Base-by-base conservation (phyloP, 1,140 invertebrate species). In the Pomacea maculata region DNA sequence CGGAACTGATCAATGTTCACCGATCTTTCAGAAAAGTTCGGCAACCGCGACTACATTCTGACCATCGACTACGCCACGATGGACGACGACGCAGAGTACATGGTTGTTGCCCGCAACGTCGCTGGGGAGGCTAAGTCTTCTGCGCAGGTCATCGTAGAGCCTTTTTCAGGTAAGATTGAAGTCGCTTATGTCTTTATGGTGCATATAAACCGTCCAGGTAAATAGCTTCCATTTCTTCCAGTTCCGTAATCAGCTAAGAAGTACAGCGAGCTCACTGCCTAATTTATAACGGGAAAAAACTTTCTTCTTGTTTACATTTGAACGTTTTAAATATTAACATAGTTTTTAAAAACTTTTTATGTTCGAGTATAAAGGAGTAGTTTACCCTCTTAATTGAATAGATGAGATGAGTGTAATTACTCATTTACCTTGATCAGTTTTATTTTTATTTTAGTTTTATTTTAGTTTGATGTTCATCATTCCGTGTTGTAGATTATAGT, bases 51-150 rank as follows among this genome's bases (percentile, higher is more conserved):
- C 79, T 90, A 91, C 85, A 83, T 89, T 52, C 81, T 91, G 79
- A 85, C 85, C 14, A 88, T 91, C 34, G 87, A 88, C 55, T 84
- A 83, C 73, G 89, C 86, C 5, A 88, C 87, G 0, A 84, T 89
- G 83, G 86, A 91, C 73, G 87, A 91, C 77, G 90, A 91, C 86
- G 90, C 90, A 4, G 90, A 91, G 78, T 91, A 90, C 75, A 86
- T 84, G 65, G 89, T 89, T 17, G 72, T 86, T 45, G 90, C 89
- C 11, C 86, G 84, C 64, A 91, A 91, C 78, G 83, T 89, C 29
- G 87, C 86, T n/a, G 90, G 90, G n/a, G 86, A 89, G 61, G 81
- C 79, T 0, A 87, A 84, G 81, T 86, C 85, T 17, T 79, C 84
- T 15, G 89, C 89, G 12, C 87, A 90, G 80, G 85, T 91, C n/a